These are phyloP conservation scores for Cotesia congregata DNA, from an alignment of 2,888 invertebrate genomes.

Conservation along the genomic window DNA sequence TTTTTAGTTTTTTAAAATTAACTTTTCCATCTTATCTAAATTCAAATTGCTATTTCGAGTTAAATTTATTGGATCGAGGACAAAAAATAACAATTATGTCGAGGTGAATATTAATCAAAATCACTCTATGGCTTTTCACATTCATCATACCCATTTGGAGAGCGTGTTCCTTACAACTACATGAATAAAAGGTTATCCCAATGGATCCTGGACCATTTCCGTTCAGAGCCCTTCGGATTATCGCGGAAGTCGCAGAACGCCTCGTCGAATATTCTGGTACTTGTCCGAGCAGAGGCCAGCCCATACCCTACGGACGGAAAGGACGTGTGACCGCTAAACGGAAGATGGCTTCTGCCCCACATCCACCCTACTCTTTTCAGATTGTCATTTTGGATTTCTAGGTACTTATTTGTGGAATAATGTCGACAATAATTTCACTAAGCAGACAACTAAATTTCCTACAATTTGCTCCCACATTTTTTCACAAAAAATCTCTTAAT, in stretches of 20 bases:
- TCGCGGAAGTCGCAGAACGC: constrained; percentile 28
- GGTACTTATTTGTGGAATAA: neutral
- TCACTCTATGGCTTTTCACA: neutral
- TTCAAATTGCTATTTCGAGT: too few relatives aligned
- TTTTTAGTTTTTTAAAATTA: too few relatives aligned
- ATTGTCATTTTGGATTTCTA: constrained; percentile 4
- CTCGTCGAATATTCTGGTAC: constrained; percentile 11
- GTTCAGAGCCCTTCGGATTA: constrained; percentile 22
- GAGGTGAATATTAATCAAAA: neutral
- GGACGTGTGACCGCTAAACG: constrained; percentile 7
- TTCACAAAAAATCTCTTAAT: too few relatives aligned
- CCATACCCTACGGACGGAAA: neutral
- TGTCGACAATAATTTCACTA: neutral
- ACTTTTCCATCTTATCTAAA: too few relatives aligned
- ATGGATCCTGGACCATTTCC: constrained; percentile 27
- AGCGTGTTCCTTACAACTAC: neutral
- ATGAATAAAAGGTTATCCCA: constrained; percentile 23
- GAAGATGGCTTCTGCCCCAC: constrained; percentile 5
- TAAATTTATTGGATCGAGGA: too few relatives aligned
- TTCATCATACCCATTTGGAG: neutral
- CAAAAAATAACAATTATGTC: neutral
- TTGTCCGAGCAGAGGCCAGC: neutral
- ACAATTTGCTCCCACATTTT: too few relatives aligned
- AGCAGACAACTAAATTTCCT: neutral
- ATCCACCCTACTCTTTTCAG: neutral